Conservation (phyloP, 2,888 invertebrate species). For the Girardia tigrina region DNA sequence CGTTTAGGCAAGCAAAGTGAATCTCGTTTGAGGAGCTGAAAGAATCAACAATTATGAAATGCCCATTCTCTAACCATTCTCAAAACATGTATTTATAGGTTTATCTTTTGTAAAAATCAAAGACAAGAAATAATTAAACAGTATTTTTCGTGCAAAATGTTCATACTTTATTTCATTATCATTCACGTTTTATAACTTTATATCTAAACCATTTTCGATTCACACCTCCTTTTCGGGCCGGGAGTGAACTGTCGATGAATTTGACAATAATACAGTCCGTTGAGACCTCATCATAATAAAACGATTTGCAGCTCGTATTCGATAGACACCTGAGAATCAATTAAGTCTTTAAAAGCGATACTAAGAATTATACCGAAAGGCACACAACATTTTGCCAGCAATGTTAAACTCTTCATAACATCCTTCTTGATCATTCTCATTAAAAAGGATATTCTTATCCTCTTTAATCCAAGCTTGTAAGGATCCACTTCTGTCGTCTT, state of each 20-base stretch:
- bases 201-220: not conserved
- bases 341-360: not conserved
- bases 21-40: too few species aligned
- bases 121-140: too few species aligned
- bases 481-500: not conserved
- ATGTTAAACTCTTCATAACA: not conserved
- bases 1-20: too few species aligned
- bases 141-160: too few species aligned
- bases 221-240: not conserved
- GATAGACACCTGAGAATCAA: not conserved
- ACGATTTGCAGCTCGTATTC: not conserved
- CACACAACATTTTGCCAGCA: not conserved
- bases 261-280: not conserved
- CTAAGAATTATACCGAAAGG: not conserved
- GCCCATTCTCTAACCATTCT: too few species aligned
- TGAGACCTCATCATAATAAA: not conserved
- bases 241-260: not conserved
- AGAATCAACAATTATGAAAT: too few species aligned
- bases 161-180: not conserved
- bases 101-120: too few species aligned
- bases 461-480: not conserved
- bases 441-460: not conserved
- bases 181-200: not conserved
- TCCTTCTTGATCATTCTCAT: not conserved
- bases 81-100: too few species aligned